Conservation (phyloP, 2,113 vertebrate genomes). For the Pedionomus torquatus region DNA sequence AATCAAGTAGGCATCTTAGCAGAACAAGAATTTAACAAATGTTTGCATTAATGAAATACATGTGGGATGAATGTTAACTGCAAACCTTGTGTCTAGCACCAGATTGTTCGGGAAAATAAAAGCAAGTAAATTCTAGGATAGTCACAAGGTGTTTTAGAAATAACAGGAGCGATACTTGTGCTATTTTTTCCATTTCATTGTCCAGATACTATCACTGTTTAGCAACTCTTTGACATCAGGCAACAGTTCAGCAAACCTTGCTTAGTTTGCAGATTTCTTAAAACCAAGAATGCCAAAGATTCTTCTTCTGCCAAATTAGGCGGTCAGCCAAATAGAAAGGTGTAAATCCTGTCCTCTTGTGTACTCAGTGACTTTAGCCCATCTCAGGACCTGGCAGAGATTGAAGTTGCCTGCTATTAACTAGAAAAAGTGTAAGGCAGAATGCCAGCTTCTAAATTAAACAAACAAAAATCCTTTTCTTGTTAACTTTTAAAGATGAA, state of each 20-base stretch:
- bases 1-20: not conserved
- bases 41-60: not conserved
- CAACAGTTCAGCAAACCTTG: not conserved
- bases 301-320: not conserved
- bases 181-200: not conserved
- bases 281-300: not conserved
- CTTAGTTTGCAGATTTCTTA: not conserved
- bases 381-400: not conserved
- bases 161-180: not conserved
- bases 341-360: conserved; percentile 19
- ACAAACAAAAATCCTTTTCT: conserved; percentile 15
- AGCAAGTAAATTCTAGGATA: not conserved
- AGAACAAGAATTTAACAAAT: not conserved
- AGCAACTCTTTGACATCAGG: not conserved
- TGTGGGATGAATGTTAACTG: not conserved
- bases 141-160: not conserved
- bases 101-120: not conserved
- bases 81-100: not conserved
- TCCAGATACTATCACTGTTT: not conserved
- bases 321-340: conserved; percentile 27
- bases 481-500: not conserved
- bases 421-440: not conserved
- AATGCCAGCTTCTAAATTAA: conserved; percentile 32
- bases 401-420: not conserved
- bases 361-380: not conserved